Evolutionary conservation across 1,140 invertebrate genomes (phyloP), one percentile per base, ranked within the genome.

Genomic region (Leptoteleia sp.): DNA sequence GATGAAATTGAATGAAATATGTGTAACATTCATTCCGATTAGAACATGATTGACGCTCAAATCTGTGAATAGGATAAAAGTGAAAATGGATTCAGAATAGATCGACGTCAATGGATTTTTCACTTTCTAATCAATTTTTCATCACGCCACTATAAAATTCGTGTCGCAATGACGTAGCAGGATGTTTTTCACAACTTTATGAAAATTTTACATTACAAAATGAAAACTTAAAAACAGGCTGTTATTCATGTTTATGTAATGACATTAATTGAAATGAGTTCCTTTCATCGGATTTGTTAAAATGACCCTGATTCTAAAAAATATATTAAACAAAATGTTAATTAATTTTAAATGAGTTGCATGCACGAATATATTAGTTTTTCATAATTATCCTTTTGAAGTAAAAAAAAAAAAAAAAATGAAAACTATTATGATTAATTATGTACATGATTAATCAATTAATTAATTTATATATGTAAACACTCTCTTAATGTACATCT

Each of bases 51-150:
- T 19, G 17, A 45, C 29, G 7, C 5, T 16, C 4, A 9, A 29
- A 25, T 3, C 7, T 13, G 15, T 48, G 43, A 47, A 61, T 61
- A 47, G 57, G 16, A 61, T 61, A 62, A 62, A 50, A 62, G 59
- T 62, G 43, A 62, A 48, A 48, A 62, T 38, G 7, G 27, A 40
- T 52, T 52, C 4, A 40, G 33, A 40, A 47, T 31, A 11, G 16
- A n/a, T 40, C 22, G 13, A 22, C 43, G 11, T 52, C 35, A 62
- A 42, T 50, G 35, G 2, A 5, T 50, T 64, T 52, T 64, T 64
- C 47, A 64, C 61, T 64, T 64, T 64, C 61, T 50, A 64, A 50
- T 64, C 12, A 50, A 50, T 50, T 31, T 50, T 52, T 52, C 47
- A 25, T 40, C 11, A 12, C 45, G 15, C 8, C 16, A 40, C 6